These are phyloP conservation scores for Cinclus mexicanus DNA, from an alignment of 2,113 vertebrate genomes.

Conservation along the genomic window DNA sequence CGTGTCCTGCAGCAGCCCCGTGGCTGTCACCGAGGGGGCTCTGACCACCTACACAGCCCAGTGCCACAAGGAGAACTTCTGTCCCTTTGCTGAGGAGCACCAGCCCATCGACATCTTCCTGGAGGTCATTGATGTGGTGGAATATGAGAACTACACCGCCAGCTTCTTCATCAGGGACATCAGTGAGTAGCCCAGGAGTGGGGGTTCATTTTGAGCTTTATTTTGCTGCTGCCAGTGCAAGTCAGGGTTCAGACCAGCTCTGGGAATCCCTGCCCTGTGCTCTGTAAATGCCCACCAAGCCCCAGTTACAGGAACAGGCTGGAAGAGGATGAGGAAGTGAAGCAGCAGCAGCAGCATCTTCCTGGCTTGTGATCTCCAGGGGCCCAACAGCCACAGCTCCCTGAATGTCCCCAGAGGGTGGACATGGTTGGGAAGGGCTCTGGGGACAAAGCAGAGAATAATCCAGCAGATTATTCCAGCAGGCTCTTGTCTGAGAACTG, in stretches of 20 bases:
- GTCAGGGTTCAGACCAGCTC: neutral
- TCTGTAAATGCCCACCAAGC: neutral
- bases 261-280: slow-evolving; percentile 19
- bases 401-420: neutral
- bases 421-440: neutral
- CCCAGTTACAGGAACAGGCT: neutral
- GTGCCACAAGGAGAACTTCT: slow-evolving; percentile 63
- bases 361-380: neutral
- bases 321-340: slow-evolving; percentile 33
- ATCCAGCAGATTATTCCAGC: neutral
- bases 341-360: neutral
- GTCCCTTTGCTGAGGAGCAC: slow-evolving; percentile 71
- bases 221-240: neutral
- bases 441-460: neutral
- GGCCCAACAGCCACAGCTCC: neutral
- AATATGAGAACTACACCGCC: slow-evolving; percentile 72
- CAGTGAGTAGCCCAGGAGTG: slow-evolving; percentile 46
- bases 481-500: neutral
- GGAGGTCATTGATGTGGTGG: slow-evolving; percentile 54
- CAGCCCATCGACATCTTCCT: slow-evolving; percentile 52
- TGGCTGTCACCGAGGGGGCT: neutral
- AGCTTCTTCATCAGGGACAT: slow-evolving; percentile 80
- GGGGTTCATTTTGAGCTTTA: neutral
- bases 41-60: slow-evolving; percentile 23
- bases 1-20: slow-evolving; percentile 53